phyloP scores from a whole-genome alignment of 2,797 vertebrate genomes.

The Cynopterus sphinx region DNA sequence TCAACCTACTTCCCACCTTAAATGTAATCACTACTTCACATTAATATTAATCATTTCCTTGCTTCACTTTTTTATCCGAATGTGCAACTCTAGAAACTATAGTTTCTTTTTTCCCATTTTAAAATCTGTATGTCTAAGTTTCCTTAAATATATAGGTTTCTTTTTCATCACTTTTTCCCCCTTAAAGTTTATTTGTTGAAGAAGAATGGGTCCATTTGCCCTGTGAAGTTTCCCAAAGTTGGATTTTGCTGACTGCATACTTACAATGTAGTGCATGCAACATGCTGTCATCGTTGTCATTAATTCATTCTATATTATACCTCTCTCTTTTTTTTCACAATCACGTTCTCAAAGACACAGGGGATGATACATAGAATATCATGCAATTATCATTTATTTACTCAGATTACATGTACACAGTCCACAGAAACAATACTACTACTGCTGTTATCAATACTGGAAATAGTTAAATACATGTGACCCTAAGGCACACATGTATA shows the following conservation, averaged over 20 bases:
- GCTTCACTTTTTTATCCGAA: neutral
- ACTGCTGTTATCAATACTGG: neutral
- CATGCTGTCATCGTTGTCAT: neutral
- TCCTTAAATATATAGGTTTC: neutral
- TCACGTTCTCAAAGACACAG: neutral
- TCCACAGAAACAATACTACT: neutral
- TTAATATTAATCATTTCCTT: neutral
- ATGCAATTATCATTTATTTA: neutral
- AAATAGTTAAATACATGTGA: neutral
- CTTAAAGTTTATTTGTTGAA: neutral
- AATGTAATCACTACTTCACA: neutral
- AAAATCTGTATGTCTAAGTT: neutral
- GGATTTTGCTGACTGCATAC: neutral
- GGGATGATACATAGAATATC: neutral
- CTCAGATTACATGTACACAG: neutral
- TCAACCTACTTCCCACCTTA: neutral
- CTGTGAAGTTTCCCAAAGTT: neutral
- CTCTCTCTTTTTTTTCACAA: neutral
- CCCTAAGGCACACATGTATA: neutral
- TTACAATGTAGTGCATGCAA: neutral
- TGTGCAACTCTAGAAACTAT: neutral
- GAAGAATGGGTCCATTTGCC: neutral
- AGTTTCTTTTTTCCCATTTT: neutral
- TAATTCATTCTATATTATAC: neutral
- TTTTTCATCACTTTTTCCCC: neutral